Evolutionary conservation across 2,888 invertebrate genomes (phyloP).

Genomic region (Argyresthia goedartella): DNA sequence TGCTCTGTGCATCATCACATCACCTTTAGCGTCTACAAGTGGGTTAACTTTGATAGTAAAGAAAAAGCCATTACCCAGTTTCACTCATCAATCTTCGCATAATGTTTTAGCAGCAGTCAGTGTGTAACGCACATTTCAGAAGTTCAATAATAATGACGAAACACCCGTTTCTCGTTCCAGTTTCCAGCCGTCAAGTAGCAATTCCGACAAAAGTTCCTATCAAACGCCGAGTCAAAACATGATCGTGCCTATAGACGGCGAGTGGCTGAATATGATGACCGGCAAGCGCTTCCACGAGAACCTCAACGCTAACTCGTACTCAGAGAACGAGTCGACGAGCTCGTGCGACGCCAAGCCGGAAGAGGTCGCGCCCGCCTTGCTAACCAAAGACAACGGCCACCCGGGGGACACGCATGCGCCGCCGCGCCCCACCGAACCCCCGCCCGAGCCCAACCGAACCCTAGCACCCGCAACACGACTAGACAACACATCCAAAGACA

Average conservation of each 20-base stretch:
- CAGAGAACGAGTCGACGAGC: conserved; percentile 68
- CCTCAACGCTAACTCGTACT: conserved; percentile 57
- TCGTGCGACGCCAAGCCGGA: conserved; percentile 54
- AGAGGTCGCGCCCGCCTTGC: no score
- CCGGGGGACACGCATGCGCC: conserved; percentile 74
- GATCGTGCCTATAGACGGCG: conserved; percentile 68
- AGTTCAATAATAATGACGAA: not conserved
- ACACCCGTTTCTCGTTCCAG: conserved; percentile 37
- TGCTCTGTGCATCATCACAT: no score
- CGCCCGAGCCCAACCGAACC: conserved; percentile 40
- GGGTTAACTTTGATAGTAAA: not conserved
- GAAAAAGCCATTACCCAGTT: not conserved
- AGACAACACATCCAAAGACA: conserved; percentile 59
- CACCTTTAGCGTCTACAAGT: no score
- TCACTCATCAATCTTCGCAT: not conserved
- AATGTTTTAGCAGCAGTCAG: no score
- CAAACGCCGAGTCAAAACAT: conserved; percentile 49
- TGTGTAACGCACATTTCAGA: not conserved
- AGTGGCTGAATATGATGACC: conserved; percentile 74
- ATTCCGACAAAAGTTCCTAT: conserved; percentile 62
- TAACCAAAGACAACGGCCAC: no score
- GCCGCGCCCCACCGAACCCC: conserved; percentile 48
- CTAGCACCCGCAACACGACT: conserved; percentile 45
- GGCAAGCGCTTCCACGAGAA: conserved; percentile 71
- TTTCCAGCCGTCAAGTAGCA: conserved; percentile 61